Evolutionary conservation across 2,888 invertebrate species (phyloP), one percentile per base, ranked within the genome.

Genomic region (Icerya purchasi): DNA sequence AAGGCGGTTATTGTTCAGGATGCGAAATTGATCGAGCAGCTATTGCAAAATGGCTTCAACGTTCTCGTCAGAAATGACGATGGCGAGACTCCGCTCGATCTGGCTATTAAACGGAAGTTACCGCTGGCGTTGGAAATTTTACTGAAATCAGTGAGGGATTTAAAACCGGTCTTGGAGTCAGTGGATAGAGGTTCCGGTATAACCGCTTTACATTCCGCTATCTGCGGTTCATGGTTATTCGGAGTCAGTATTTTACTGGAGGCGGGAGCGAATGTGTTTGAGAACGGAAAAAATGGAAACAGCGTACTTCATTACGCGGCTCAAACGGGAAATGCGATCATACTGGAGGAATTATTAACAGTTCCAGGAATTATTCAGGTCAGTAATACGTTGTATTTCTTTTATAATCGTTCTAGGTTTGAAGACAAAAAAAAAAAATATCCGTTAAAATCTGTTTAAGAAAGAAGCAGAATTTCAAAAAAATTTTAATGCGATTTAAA

Each of bases 301-400:
- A 77, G 77, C 3, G 75, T 77, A 3, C 71, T 78, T 2, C 78
- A 78, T 66, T 73, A 76, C 24, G 77, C 78, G 54, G 77, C 77
- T 23, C 71, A 72, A 2, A 66, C 72, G 14, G 77, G 76, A 0
- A 73, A 76, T 62, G 52, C 74, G 14, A 74, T 75, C 14, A 72
- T 78, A 0, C 68, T 78, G 0, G 72, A 71, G 54, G 76, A 77
- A 70, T 73, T 78, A 1, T 69, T 77, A 1, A 73, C 74, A 23
- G 69, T 76, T 2, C 73, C 74, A 0, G 75, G 75, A 66, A 73
- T 65, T 14, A 56, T 61, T 21, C 62, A 63, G 63, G 68, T 68
- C 61, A 64, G 57, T 23, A 54, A 25, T 50, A 22, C 19, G 20
- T 20, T 2, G n/a, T 24, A n/a, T n/a, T n/a, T n/a, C n/a, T n/a